Evolutionary conservation across 2,888 invertebrate species (phyloP).

Genomic region (Chaetoderma sp.): DNA sequence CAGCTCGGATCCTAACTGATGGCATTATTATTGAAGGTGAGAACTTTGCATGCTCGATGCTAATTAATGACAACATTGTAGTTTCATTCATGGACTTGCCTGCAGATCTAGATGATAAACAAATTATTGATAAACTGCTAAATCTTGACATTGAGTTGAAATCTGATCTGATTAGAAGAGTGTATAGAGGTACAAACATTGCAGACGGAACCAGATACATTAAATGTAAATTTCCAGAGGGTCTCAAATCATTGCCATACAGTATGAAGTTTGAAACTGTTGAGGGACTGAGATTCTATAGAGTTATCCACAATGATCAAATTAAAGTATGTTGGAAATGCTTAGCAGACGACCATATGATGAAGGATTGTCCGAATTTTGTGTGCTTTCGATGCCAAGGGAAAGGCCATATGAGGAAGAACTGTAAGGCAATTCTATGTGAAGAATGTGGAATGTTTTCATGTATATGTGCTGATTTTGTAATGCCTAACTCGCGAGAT

Average conservation of each 20-base stretch:
- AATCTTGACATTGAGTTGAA: not conserved
- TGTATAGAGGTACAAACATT: not conserved
- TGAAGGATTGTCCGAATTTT: not conserved
- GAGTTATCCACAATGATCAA: not conserved
- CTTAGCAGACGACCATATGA: not conserved
- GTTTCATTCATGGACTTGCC: constrained; percentile 1
- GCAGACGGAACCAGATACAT: not conserved
- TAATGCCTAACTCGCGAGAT: too few relatives aligned
- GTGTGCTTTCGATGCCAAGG: not conserved
- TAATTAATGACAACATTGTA: too few relatives aligned
- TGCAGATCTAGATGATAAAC: not conserved
- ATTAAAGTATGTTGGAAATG: not conserved
- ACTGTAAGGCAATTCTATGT: not conserved
- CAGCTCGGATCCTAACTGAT: too few relatives aligned
- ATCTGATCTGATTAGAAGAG: not conserved
- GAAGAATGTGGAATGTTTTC: not conserved
- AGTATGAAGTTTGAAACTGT: not conserved
- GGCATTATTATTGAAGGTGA: too few relatives aligned
- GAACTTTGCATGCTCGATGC: too few relatives aligned
- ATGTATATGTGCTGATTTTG: too few relatives aligned
- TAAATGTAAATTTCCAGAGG: not conserved
- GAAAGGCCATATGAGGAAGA: not conserved
- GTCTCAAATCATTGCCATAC: not conserved
- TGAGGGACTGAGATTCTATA: not conserved
- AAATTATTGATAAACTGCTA: not conserved